Evolutionary conservation across 2,888 invertebrate genomes (phyloP), one percentile per base, ranked within the genome.

Genomic region (Drosophila neonasuta): DNA sequence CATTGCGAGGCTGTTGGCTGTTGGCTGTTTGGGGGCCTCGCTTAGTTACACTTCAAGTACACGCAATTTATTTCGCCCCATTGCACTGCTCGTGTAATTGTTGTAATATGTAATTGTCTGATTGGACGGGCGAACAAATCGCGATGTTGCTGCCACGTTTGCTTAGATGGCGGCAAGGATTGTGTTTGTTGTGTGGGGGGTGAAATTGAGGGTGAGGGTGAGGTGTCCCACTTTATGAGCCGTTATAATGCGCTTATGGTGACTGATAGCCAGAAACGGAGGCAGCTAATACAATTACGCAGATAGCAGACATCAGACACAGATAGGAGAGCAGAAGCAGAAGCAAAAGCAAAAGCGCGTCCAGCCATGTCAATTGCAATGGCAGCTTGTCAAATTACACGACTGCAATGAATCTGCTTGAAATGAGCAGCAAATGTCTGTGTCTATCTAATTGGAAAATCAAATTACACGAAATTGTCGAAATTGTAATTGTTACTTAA

Each of bases 241-340:
- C 87, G 80, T 73, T 75, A 85, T 82, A 82, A 82, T 87, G 75
- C 72, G 86, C 83, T 87, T 85, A 87, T 72, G 67, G 50, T 54
- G 58, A 46, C 46, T 39, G 57, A 68, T 69, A 39, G 49, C 62
- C 67, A 41, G 36, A 48, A 51, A 57, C 58, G 59, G 61, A 71
- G 59, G 61, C 65, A 67, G 69, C 87, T 87, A 85, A 82, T 82
- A 79, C 80, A 85, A 87, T 82, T 87, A 86, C 63, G 55, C 86
- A 68, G 77, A 87, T 79, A 79, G 50, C 34, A 20, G n/a, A 13
- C 2, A 36, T 11, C 36, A 36, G 36, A 36, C n/a, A n/a, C 86
- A 70, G 77, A 87, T 79, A 79, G 50, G 32, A 34, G 9, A 41
- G 39, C 39, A 15, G 13, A 36, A 24, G 24, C 39, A 13, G 13